Evolutionary conservation across 2,797 vertebrate species (phyloP), one percentile per base, ranked within the genome.

Genomic region (Pristis pectinata): DNA sequence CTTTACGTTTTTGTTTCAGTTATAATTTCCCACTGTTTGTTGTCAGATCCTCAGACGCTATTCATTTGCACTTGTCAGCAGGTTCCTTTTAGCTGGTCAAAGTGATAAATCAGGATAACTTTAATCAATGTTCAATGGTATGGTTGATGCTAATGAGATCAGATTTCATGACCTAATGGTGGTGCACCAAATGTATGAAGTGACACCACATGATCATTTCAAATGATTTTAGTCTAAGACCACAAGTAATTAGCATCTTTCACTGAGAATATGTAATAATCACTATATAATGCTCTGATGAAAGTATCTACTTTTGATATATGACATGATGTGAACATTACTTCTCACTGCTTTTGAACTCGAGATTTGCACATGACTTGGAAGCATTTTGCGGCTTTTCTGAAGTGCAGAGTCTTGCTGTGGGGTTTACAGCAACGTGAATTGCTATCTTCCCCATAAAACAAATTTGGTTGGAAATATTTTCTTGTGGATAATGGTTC

Each of bases 261-360:
- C 56, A 89, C 34, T 85, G 82, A 85, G 82, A 27, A 83, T 34
- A 56, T 85, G 82, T 8, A 89, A 89, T 34, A 34, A 87, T 87
- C 53, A 59, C 13, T 59, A 15, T 37, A 37, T 19, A 61, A 22
- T 7, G 70, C 56, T 89, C 89, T 89, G 85, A n/a, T 61, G 85
- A 37, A 89, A n/a, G 17, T 37, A 89, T 64, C 59, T 64, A n/a
- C n/a, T 37, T 89, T 37, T 37, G 85, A 61, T 37, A 3, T 15
- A 85, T 64, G 34, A 22, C 6, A 89, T 9, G 2, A 19, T 89
- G 30, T 19, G 0, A 37, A 3, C 34, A 37, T n/a, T 19, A 89
- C 19, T 61, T 89, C n/a, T 37, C 34, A 61, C 17, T n/a, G 34
- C 5, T 19, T 89, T 89, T 89, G 56, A 0, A 89, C 61, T 5